phyloP scores from a whole-genome alignment of 2,888 invertebrate genomes.

The Spilosoma lubricipeda region DNA sequence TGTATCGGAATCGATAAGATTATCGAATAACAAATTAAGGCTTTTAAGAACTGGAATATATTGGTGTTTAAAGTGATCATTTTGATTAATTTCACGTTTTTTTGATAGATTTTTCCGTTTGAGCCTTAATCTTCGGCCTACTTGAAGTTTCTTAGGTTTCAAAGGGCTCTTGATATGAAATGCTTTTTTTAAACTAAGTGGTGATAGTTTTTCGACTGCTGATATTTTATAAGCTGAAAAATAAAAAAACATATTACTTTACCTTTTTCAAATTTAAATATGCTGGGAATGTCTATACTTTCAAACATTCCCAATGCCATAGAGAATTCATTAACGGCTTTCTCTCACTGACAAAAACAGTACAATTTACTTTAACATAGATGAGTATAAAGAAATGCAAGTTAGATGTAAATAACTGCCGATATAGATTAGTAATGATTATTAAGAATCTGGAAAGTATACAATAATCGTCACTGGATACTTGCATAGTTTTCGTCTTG shows the following conservation, averaged over 20 bases:
- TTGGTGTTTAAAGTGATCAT: constrained; percentile 69
- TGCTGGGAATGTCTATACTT: not conserved
- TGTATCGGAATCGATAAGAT: constrained; percentile 69
- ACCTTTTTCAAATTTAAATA: not conserved
- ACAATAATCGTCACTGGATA: not conserved
- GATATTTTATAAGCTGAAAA: constrained; percentile 8
- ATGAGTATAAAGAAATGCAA: not conserved
- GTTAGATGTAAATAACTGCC: not conserved
- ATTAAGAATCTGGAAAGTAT: not conserved
- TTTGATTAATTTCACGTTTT: constrained; percentile 67
- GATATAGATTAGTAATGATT: not conserved
- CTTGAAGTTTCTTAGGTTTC: constrained; percentile 68
- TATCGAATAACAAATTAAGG: constrained; percentile 77
- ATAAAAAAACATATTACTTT: not conserved
- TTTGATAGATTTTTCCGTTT: constrained; percentile 64
- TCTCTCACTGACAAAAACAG: not conserved
- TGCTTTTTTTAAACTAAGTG: constrained; percentile 66
- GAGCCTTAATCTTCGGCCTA: constrained; percentile 53
- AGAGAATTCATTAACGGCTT: not conserved
- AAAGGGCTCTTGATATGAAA: constrained; percentile 70
- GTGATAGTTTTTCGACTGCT: constrained; percentile 53
- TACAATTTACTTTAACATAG: not conserved
- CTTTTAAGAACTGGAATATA: constrained; percentile 77
- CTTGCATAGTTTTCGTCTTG: constrained; percentile 51
- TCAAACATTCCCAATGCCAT: not conserved